Percentiles rank a stretch among this genome's conserved stretches.
Conservation (phyloP, 2,797 vertebrate species). For the Anguilla obscura region DNA sequence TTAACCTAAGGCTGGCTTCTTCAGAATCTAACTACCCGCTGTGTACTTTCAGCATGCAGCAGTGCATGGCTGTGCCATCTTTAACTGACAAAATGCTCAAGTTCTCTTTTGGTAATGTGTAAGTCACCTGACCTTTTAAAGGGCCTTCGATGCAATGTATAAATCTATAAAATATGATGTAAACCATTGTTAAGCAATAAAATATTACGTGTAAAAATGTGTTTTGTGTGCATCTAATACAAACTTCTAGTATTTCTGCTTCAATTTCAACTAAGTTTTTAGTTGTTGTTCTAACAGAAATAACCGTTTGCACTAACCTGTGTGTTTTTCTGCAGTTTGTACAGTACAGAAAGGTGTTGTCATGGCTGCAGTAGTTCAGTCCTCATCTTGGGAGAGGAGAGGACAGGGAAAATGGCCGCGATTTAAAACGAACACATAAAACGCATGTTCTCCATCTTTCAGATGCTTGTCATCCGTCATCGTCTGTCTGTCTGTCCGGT, state of each 20-base stretch:
- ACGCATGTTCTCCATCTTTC: slow-evolving; percentile 9
- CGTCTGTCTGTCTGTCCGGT: background rate
- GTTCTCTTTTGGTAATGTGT: background rate
- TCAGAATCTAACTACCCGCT: background rate
- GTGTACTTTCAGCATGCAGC: background rate
- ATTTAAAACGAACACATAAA: slow-evolving; percentile 4
- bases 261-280: slow-evolving; percentile 48
- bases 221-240: background rate
- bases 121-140: background rate
- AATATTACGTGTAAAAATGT: background rate
- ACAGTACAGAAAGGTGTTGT: background rate
- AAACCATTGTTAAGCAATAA: background rate
- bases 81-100: background rate
- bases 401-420: background rate
- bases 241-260: background rate
- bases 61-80: background rate
- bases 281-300: slow-evolving; percentile 48
- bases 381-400: background rate
- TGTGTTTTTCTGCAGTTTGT: slow-evolving; percentile 33
- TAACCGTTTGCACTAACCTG: slow-evolving; percentile 26
- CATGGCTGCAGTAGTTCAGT: slow-evolving; percentile 7
- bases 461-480: background rate
- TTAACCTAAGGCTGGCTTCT: background rate
- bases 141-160: background rate
- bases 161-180: background rate